Evolutionary conservation across 2,888 invertebrate genomes (phyloP).

Genomic region (Teinopalpus imperialis): DNA sequence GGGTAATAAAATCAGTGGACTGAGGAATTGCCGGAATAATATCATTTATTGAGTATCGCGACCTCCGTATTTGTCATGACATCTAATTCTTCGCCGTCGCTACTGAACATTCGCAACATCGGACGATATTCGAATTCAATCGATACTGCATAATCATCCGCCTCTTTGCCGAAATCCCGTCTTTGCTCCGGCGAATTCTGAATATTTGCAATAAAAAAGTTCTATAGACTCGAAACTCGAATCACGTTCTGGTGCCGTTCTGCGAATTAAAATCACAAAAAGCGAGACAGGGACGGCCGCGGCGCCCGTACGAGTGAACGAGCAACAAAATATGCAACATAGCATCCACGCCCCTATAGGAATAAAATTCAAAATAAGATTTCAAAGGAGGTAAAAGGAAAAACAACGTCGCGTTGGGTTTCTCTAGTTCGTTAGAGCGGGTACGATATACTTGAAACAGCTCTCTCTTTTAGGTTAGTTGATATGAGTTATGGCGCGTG

Average conservation of each 20-base stretch:
- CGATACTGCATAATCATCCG: conserved; percentile 49
- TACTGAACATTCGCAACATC: conserved; percentile 20
- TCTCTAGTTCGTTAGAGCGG: conserved; percentile 72
- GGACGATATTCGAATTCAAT: conserved; percentile 48
- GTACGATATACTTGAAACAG: conserved; percentile 54
- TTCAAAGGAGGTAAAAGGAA: conserved; percentile 78
- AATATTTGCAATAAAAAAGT: conserved; percentile 71
- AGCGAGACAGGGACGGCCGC: conserved; percentile 64
- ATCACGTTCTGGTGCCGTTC: conserved; percentile 76
- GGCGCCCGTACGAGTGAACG: conserved; percentile 58
- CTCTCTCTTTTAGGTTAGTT: conserved; percentile 62
- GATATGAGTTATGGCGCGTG: conserved; percentile 78
- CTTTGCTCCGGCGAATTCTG: conserved; percentile 66
- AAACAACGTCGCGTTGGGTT: conserved; percentile 70
- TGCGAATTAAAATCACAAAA: conserved; percentile 81
- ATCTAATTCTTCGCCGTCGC: conserved; percentile 13
- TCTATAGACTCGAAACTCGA: conserved; percentile 74
- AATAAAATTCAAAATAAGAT: conserved; percentile 81
- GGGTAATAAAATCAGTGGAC: too few relatives aligned
- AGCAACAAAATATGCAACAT: conserved; percentile 82
- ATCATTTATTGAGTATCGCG: too few relatives aligned
- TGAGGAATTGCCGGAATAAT: too few relatives aligned
- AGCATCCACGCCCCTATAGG: conserved; percentile 80
- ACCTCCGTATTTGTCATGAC: conserved; percentile 6
- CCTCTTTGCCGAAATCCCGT: conserved; percentile 58